A percentile compares a stretch with the other conserved stretches of the same genome.
Conservation (phyloP, 2,797 vertebrate species). For the Meriones psammophilus region DNA sequence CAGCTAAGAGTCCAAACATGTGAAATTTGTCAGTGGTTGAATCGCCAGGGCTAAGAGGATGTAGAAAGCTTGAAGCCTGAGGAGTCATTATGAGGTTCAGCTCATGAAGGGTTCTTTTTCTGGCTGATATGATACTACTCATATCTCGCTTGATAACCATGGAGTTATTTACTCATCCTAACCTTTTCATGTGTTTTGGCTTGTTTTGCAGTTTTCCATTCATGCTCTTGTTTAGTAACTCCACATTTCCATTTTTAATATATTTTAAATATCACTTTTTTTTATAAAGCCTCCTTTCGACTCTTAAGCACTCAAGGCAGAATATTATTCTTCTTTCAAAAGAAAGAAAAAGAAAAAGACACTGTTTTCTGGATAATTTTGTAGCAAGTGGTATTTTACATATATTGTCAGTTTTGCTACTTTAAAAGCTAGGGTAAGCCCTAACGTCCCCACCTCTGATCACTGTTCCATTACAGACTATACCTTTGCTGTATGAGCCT, state of each 20-base stretch:
- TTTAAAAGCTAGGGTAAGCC: neutral
- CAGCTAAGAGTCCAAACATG: neutral
- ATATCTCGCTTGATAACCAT: neutral
- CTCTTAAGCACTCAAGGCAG: neutral
- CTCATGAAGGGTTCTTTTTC: neutral
- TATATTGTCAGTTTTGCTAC: neutral
- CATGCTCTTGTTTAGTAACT: neutral
- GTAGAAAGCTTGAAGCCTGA: neutral
- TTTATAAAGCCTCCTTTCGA: neutral
- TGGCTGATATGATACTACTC: neutral
- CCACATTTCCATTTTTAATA: neutral
- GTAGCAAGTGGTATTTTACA: neutral
- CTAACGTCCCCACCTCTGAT: neutral
- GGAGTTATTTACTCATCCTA: neutral
- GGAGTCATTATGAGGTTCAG: neutral
- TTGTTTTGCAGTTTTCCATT: neutral
- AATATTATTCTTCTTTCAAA: neutral
- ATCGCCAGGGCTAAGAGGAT: neutral
- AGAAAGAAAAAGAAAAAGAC: neutral
- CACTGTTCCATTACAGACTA: neutral
- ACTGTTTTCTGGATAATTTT: neutral
- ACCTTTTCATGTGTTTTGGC: neutral
- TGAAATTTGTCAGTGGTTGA: neutral
- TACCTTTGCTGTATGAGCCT: neutral
- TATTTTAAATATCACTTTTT: neutral